Percentiles rank a stretch among this genome's conserved stretches.
Evolutionary conservation across 1,140 invertebrate genomes (phyloP).

Genomic region (Tachypleus tridentatus): DNA sequence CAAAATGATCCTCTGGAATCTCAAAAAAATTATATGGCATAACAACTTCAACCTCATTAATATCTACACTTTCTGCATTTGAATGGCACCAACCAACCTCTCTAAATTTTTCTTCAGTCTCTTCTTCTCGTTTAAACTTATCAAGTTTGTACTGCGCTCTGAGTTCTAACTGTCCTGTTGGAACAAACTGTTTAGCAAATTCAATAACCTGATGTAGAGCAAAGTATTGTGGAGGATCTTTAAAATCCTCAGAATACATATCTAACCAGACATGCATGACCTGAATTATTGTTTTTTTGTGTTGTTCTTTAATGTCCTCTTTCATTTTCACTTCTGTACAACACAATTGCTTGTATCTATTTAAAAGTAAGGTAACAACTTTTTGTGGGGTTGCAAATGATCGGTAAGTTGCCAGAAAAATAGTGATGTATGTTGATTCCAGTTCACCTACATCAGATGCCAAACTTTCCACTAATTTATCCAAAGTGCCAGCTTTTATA

Average conservation of each 20-base stretch:
- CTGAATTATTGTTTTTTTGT: constrained; percentile 46
- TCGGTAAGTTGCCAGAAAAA: constrained; percentile 89
- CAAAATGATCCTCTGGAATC: constrained; percentile 79
- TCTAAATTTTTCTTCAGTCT: too few species aligned
- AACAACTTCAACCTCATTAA: too few species aligned
- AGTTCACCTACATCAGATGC: constrained; percentile 87
- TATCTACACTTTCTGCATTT: too few species aligned
- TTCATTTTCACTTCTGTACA: too few species aligned
- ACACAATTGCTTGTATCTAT: too few species aligned
- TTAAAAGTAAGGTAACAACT: constrained; percentile 50
- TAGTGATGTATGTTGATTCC: constrained; percentile 94
- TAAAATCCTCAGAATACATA: constrained; percentile 92
- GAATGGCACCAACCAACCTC: too few species aligned
- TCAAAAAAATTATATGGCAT: constrained; percentile 47
- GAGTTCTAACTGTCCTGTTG: constrained; percentile 30
- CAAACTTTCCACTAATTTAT: constrained; percentile 79
- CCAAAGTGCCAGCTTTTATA: constrained; percentile 87
- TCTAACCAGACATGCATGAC: constrained; percentile 92
- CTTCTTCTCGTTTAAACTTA: too few species aligned
- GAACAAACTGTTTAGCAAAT: constrained; percentile 66
- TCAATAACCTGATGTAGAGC: constrained; percentile 64
- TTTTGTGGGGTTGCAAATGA: constrained; percentile 67
- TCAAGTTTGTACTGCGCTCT: too few species aligned
- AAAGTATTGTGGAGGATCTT: constrained; percentile 63
- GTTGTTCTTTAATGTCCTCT: too few species aligned